phyloP scores from a whole-genome alignment of 2,888 invertebrate genomes.

The Drosophila dives region DNA sequence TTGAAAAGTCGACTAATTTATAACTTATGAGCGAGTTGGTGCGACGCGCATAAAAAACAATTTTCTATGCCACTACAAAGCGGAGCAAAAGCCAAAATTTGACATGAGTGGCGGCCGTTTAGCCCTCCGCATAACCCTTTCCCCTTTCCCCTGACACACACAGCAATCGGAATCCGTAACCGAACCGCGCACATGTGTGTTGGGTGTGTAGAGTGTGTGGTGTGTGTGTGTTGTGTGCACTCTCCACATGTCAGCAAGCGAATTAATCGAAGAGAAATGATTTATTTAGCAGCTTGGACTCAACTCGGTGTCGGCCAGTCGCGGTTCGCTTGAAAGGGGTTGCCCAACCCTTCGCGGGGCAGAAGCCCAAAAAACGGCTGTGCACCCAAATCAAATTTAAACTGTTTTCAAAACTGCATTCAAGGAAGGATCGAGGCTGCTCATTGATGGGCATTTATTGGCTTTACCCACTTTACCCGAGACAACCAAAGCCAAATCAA shows the following conservation, averaged over 20 bases:
- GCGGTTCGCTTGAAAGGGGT: slow-evolving; percentile 54
- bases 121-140: slow-evolving; percentile 47
- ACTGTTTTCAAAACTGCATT: slow-evolving; percentile 81
- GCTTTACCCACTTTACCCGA: slow-evolving; percentile 49
- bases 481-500: slow-evolving; percentile 18
- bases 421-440: slow-evolving; percentile 47
- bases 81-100: slow-evolving; percentile 83
- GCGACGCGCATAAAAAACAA: slow-evolving; percentile 81
- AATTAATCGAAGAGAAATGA: slow-evolving; percentile 85
- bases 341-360: slow-evolving; percentile 42
- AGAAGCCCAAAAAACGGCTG: slow-evolving; percentile 16
- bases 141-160: background rate
- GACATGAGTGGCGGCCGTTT: slow-evolving; percentile 80
- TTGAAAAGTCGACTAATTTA: slow-evolving; percentile 80
- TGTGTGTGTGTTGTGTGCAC: slow-evolving; percentile 45
- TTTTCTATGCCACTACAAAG: slow-evolving; percentile 85
- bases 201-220: slow-evolving; percentile 7
- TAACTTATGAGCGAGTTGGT: slow-evolving; percentile 76
- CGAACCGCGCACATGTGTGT: slow-evolving; percentile 12
- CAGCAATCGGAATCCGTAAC: slow-evolving; percentile 8
- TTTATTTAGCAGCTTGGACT: slow-evolving; percentile 82
- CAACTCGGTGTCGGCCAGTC: slow-evolving; percentile 63
- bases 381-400: slow-evolving; percentile 80
- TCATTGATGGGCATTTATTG: slow-evolving; percentile 80
- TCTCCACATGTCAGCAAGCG: slow-evolving; percentile 84